Base-by-base conservation (phyloP, 2,888 invertebrate species). In the Eueremaeus valkanovi region DNA sequence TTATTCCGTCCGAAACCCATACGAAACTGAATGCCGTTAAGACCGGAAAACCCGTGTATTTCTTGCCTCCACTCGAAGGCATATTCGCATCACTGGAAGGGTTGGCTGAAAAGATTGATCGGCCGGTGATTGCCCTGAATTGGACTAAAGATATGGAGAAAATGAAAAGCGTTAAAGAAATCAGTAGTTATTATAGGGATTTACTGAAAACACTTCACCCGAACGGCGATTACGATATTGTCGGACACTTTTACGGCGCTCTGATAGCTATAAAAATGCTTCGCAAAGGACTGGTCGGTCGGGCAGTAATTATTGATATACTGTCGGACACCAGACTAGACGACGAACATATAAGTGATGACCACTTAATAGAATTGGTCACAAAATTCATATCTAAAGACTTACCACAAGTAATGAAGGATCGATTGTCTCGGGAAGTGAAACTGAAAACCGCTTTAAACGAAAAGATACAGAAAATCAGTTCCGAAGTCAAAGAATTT, bases 61-160 rank as follows among this genome's bases (percentile, higher is more conserved):
- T 87, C 81, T 85, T 92, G 73, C 93, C 94, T 83, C 92, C 95
- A 1, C 93, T 96, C 81, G 95, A 96, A 86, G 95, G 96, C 80
- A 89, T 89, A 77, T 90, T 90, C 36, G 87, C 87, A 51, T 86
- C 89, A 72, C 85, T 97, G 80, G 87, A 88, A 81, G 85, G 86
- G 21, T 83, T 98, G 79, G 92, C 93, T 21, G 85, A 85, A 73
- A 87, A 88, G 79, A 86, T 97, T 78, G 86, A 89, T 68, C 88
- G 88, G 76, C 90, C 90, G 3, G 93, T 92, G 73, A 92, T 88
- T 85, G 95, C 95, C n/a, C 85, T 97, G 72, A 96, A 97, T 85
- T 94, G 93, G 85, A 90, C 92, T 3, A 31, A 49, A 31, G 78
- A 77, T n/a, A 49, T 77, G 42, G 36, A 61, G 9, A n/a, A 63